Evolutionary conservation across 2,888 invertebrate species (phyloP).

Genomic region (Polymixis flavicincta): DNA sequence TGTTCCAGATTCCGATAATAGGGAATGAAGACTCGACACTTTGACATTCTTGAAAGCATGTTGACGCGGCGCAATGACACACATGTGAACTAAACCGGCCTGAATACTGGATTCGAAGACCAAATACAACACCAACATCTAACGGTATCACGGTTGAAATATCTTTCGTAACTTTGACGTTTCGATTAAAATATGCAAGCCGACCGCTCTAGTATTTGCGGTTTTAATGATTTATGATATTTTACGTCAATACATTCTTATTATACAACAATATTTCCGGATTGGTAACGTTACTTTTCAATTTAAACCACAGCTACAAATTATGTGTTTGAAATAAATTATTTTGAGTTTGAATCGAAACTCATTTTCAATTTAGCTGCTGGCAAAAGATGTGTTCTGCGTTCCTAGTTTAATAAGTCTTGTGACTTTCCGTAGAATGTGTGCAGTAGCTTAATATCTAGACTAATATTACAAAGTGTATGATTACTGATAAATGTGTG

Average conservation of each 20-base stretch:
- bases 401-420: background rate
- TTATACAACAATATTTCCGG: slow-evolving; percentile 22
- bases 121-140: slow-evolving; percentile 42
- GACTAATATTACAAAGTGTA: too few species aligned
- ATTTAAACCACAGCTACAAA: background rate
- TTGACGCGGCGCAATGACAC: slow-evolving; percentile 15
- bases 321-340: background rate
- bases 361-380: background rate
- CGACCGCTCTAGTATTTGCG: slow-evolving; percentile 5
- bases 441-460: too few species aligned
- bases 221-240: slow-evolving; percentile 24
- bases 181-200: slow-evolving; percentile 35
- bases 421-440: background rate
- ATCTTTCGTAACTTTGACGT: slow-evolving; percentile 37
- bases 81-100: slow-evolving; percentile 32
- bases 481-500: too few species aligned
- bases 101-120: slow-evolving; percentile 43
- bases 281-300: slow-evolving; percentile 9
- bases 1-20: too few species aligned
- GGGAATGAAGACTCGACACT: background rate
- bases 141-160: slow-evolving; percentile 38
- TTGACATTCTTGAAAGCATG: slow-evolving; percentile 28
- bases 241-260: slow-evolving; percentile 19
- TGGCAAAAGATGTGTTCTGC: background rate
- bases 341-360: background rate